Evolutionary conservation across 2,888 invertebrate species (phyloP).

Genomic region (Cheilosia scutellata): DNA sequence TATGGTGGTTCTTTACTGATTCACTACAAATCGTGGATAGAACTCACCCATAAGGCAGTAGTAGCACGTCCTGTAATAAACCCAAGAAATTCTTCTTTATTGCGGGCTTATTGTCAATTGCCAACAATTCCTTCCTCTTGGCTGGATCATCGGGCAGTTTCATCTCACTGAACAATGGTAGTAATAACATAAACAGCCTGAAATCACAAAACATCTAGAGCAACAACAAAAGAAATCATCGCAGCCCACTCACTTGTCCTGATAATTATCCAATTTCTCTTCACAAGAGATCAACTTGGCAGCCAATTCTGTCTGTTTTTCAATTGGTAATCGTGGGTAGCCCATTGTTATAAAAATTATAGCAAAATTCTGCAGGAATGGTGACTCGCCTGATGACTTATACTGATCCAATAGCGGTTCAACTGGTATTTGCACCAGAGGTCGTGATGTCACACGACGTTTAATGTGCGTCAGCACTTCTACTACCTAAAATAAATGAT

Average conservation of each 20-base stretch:
- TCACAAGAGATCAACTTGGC: slow-evolving; percentile 91
- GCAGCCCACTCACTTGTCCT: slow-evolving; percentile 88
- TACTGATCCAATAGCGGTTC: slow-evolving; percentile 92
- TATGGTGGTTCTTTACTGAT: no score
- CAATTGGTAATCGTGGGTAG: slow-evolving; percentile 91
- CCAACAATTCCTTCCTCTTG: slow-evolving; percentile 87
- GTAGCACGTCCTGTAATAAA: slow-evolving; percentile 92
- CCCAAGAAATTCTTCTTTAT: slow-evolving; percentile 86
- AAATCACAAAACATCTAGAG: slow-evolving; percentile 72
- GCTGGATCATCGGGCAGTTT: slow-evolving; percentile 87
- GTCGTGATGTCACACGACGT: slow-evolving; percentile 93
- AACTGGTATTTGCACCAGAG: slow-evolving; percentile 93
- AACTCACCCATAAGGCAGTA: slow-evolving; percentile 93
- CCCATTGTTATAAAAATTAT: slow-evolving; percentile 97
- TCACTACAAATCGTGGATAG: not conserved
- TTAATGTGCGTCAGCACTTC: slow-evolving; percentile 96
- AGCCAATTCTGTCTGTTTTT: slow-evolving; percentile 90
- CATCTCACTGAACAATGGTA: slow-evolving; percentile 91
- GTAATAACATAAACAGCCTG: slow-evolving; percentile 91
- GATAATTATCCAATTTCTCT: slow-evolving; percentile 92
- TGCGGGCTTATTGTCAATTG: slow-evolving; percentile 89
- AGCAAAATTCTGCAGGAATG: slow-evolving; percentile 93
- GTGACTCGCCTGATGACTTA: slow-evolving; percentile 87
- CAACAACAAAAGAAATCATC: slow-evolving; percentile 6
- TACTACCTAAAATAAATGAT: slow-evolving; percentile 88